Conservation (phyloP, 2,888 invertebrate species). For the Cheilosia grossa region DNA sequence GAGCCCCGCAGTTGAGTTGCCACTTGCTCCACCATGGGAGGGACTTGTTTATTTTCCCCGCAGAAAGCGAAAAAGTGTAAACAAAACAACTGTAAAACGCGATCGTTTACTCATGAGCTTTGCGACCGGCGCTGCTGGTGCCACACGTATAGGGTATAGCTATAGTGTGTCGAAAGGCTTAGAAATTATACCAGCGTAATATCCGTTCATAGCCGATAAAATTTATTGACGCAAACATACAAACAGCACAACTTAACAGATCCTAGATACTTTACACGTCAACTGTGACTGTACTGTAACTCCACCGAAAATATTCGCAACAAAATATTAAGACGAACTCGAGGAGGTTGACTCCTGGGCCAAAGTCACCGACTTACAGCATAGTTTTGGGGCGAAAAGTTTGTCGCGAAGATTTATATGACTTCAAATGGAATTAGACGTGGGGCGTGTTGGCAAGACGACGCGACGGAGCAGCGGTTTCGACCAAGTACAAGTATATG, state of each 20-base stretch:
- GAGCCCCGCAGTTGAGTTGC: constrained; percentile 3
- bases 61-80: constrained; percentile 42
- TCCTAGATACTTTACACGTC: constrained; percentile 45
- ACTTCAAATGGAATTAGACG: constrained; percentile 47
- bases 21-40: constrained; percentile 10
- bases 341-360: constrained; percentile 5
- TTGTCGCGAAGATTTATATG: constrained; percentile 62
- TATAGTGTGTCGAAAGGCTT: constrained; percentile 55
- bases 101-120: constrained; percentile 68
- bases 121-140: constrained; percentile 34
- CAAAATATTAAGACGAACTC: constrained; percentile 32
- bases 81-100: constrained; percentile 58
- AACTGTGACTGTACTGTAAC: no score
- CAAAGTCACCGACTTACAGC: constrained; percentile 48
- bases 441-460: constrained; percentile 13
- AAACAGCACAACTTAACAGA: constrained; percentile 59
- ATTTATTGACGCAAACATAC: constrained; percentile 69
- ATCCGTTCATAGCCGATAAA: constrained; percentile 66
- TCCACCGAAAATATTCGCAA: constrained; percentile 10
- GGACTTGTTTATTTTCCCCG: constrained; percentile 61
- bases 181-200: constrained; percentile 51
- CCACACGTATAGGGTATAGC: background rate
- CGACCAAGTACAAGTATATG: background rate
- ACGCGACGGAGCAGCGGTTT: background rate
- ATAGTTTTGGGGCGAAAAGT: constrained; percentile 56